Percentiles rank a stretch among this genome's conserved stretches.
Evolutionary conservation across 2,797 vertebrate genomes (phyloP).

Genomic region (Ispidina picta): DNA sequence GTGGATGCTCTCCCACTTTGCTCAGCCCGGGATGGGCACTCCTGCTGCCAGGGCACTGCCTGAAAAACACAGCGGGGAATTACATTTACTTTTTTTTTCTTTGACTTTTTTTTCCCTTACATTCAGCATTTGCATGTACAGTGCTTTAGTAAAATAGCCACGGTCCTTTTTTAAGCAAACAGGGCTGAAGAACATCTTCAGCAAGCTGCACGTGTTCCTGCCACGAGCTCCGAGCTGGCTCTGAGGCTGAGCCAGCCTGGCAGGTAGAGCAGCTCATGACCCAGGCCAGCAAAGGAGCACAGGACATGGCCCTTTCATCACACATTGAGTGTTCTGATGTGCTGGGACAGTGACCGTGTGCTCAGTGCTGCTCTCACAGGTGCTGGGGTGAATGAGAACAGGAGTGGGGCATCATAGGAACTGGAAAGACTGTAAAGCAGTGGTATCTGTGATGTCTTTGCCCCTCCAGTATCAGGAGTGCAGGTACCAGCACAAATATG

Average conservation of each 20-base stretch:
- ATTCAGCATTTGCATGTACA: accelerated
- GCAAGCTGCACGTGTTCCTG: neutral
- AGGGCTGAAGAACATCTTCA: neutral
- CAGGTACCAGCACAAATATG: accelerated
- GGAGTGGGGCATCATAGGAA: accelerated
- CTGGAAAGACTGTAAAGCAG: neutral
- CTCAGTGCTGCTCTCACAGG: accelerated
- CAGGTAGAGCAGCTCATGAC: accelerated
- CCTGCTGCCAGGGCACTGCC: neutral
- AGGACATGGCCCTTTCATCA: accelerated
- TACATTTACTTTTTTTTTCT: neutral
- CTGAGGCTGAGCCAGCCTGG: neutral
- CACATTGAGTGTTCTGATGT: accelerated
- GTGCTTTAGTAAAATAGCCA: neutral
- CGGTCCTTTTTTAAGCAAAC: neutral
- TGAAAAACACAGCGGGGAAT: neutral
- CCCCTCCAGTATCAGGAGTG: neutral
- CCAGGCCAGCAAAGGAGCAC: neutral
- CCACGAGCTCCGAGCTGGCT: accelerated
- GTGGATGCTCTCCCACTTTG: neutral
- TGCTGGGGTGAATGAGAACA: accelerated
- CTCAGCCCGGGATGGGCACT: neutral
- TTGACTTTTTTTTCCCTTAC: neutral
- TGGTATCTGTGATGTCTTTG: accelerated
- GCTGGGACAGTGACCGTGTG: accelerated